These are phyloP conservation scores for Camponotus floridanus DNA, from an alignment of 1,140 invertebrate species.

Conservation along the genomic window DNA sequence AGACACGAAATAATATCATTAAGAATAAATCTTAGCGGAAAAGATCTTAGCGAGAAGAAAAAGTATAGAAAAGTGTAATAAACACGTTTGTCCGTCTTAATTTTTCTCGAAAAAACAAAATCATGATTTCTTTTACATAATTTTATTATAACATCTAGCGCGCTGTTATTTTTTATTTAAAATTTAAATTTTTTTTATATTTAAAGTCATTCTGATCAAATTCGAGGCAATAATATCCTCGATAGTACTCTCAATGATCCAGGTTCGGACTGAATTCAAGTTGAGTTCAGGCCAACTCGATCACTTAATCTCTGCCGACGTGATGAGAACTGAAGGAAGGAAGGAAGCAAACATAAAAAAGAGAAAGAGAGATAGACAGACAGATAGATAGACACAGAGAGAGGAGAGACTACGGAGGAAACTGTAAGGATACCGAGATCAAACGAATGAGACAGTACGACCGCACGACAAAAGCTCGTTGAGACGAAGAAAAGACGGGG, in stretches of 20 bases:
- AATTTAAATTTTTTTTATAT: not conserved
- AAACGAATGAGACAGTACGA: constrained; percentile 34
- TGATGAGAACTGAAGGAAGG: not conserved
- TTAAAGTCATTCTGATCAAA: not conserved
- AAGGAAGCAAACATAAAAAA: not conserved
- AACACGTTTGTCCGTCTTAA: not conserved
- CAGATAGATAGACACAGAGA: not conserved
- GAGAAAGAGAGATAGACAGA: not conserved
- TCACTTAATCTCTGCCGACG: constrained; percentile 37
- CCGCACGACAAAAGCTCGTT: constrained; percentile 39
- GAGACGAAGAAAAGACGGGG: constrained; percentile 10
- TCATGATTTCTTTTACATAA: not conserved
- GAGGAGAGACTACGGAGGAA: not conserved
- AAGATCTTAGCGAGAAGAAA: not conserved
- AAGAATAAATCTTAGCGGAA: not conserved
- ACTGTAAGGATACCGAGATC: constrained; percentile 30
- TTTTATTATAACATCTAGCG: not conserved
- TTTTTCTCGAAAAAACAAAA: not conserved
- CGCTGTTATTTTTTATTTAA: not conserved
- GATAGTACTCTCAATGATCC: constrained; percentile 8
- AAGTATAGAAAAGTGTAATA: not conserved
- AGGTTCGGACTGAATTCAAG: not conserved
- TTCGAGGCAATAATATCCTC: not conserved
- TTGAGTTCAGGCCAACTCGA: constrained; percentile 1
- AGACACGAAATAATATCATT: constrained; percentile 13